A percentile compares a stretch with the other conserved stretches of the same genome.
These are phyloP conservation scores for Spongia lamella DNA, from an alignment of 37 sponge, comb jelly and placozoan species.

Conservation along the genomic window DNA sequence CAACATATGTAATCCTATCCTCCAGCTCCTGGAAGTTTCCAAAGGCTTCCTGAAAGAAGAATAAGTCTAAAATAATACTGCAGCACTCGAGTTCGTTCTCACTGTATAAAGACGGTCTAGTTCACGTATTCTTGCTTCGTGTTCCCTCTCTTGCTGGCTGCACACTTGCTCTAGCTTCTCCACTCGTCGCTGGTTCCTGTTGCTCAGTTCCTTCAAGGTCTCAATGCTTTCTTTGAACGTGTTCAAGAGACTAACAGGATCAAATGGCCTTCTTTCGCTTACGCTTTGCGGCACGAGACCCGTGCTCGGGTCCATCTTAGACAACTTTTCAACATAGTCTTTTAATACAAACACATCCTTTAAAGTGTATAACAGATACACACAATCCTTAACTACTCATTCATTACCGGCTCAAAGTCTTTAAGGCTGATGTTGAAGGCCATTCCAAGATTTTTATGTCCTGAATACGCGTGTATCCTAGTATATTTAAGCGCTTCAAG, in stretches of 20 bases:
- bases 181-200: constrained; percentile 65
- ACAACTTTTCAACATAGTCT: constrained; percentile 69
- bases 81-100: too few species aligned
- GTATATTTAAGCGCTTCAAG: too few species aligned
- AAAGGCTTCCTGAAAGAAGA: constrained; percentile 53
- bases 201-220: constrained; percentile 49
- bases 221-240: constrained; percentile 56
- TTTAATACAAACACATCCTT: constrained; percentile 65
- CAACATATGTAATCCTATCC: constrained; percentile 73
- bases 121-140: constrained; percentile 38
- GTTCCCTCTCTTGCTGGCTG: constrained; percentile 68
- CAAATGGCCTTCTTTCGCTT: constrained; percentile 42
- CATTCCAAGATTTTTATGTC: neutral
- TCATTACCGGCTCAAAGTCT: constrained; percentile 70
- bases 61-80: neutral
- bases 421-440: constrained; percentile 27
- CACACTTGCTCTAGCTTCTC: constrained; percentile 78
- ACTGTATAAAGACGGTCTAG: constrained; percentile 53
- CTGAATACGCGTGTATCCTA: neutral
- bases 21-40: constrained; percentile 77
- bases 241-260: neutral
- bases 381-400: neutral
- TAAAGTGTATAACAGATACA: neutral
- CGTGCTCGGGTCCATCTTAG: constrained; percentile 52
- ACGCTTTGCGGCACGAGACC: constrained; percentile 60